Evolutionary conservation across 1,140 invertebrate species (phyloP).

Genomic region (Plutomurus gul): DNA sequence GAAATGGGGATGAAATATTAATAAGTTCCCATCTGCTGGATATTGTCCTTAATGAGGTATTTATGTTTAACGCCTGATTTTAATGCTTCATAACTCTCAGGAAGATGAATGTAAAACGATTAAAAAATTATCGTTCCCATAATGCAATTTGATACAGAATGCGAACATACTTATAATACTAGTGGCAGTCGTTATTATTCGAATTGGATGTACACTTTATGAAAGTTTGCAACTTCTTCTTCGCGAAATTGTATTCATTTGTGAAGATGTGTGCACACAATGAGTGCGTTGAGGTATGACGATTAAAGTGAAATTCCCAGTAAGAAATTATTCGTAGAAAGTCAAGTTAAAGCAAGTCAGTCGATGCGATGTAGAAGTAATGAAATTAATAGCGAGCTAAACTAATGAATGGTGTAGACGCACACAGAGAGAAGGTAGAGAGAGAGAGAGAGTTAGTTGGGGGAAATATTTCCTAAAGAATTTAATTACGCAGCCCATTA

Average conservation of each 20-base stretch:
- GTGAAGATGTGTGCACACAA: too few relatives aligned
- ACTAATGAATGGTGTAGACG: constrained; percentile 29
- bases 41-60: constrained; percentile 16
- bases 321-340: too few relatives aligned
- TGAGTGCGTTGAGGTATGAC: too few relatives aligned
- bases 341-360: neutral
- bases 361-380: neutral
- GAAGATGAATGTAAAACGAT: neutral
- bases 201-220: neutral
- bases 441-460: neutral
- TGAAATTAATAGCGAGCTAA: constrained; percentile 14
- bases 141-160: neutral
- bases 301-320: too few relatives aligned
- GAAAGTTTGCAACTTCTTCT: neutral
- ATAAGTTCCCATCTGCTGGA: constrained; percentile 21
- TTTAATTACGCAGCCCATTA: constrained; percentile 18
- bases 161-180: too few relatives aligned
- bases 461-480: constrained; percentile 22
- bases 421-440: too few relatives aligned
- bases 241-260: too few relatives aligned
- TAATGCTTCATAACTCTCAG: neutral
- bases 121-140: neutral
- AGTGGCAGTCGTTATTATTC: too few relatives aligned
- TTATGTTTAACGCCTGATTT: constrained; percentile 18
- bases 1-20: constrained; percentile 18